Evolutionary conservation across 2,113 vertebrate genomes (phyloP), one percentile per base, ranked within the genome.

Genomic region (Tragelaphus scriptus): DNA sequence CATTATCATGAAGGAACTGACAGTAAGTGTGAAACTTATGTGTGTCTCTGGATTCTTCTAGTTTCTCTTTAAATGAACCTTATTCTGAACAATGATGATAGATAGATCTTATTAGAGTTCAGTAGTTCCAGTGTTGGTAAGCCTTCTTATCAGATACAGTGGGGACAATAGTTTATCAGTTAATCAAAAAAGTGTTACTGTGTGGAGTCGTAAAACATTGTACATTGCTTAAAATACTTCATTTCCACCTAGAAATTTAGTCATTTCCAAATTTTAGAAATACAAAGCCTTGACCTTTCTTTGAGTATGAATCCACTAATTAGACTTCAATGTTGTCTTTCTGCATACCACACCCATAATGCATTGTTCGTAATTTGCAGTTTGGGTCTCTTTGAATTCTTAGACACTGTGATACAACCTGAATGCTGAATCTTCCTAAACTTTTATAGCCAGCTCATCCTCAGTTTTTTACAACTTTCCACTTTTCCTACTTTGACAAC

Each of bases 1-100:
- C 99, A 99, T 98, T 99, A 99, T 98, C 99, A 99, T 85, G 99
- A 99, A 99, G 99, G 99, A 98, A 99, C 99, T 6, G 99, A 99
- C 98, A 99, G 99, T 99, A 99, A 99, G 99, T 99, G 88, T 87
- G 91, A 86, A 44, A 3, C 16, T 49, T 55, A 0, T 82, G 56
- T 7, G 6, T 92, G 32, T 85, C 47, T 58, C 30, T 88, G 86
- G 49, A 16, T 40, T 93, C 25, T 85, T 26, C 77, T 47, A 25
- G 61, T 90, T 95, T 58, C 26, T 90, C 44, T 94, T 92, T 80
- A 90, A 94, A 53, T 81, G 61, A 95, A 90, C 13, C 3, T 65
- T 56, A 14, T 90, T 77, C 71, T 88, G 32, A 49, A 85, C 79
- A 90, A 85, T 44, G 40, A 51, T 79, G 6, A 51, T n/a, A 17